Conservation (phyloP, 30 jellyfish, hydroid and myxozoan species). For the Catostylus mosaicus region DNA sequence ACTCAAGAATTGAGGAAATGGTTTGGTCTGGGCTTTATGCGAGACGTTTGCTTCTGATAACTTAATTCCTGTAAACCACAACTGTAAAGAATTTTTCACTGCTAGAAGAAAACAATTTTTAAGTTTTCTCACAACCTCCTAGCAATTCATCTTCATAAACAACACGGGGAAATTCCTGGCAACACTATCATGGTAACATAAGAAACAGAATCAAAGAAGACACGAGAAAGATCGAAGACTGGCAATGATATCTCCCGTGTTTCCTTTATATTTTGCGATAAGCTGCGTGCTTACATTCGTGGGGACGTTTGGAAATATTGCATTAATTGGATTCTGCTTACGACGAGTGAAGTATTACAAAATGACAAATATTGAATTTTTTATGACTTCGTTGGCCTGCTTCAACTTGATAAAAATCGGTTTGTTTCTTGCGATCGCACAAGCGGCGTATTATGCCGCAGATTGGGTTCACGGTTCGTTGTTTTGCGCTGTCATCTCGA, state of each 20-base stretch:
- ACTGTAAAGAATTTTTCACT: no score
- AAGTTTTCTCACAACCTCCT: no score
- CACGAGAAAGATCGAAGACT: no score
- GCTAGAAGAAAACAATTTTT: no score
- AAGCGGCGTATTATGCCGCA: constrained; percentile 50
- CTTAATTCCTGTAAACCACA: no score
- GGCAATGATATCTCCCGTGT: constrained; percentile 13
- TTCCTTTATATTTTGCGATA: constrained; percentile 7
- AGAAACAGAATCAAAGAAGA: no score
- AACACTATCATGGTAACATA: no score
- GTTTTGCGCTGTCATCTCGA: constrained; percentile 24
- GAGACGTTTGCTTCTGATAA: no score
- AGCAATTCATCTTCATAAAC: no score
- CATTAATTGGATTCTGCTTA: constrained; percentile 33
- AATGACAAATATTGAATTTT: constrained; percentile 34
- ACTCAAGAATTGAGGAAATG: no score
- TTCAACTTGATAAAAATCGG: constrained; percentile 40
- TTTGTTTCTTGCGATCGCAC: constrained; percentile 9
- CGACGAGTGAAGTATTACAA: constrained; percentile 38
- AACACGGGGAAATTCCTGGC: no score
- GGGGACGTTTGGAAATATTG: constrained; percentile 33
- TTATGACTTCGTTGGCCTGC: constrained; percentile 23
- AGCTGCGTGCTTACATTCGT: constrained; percentile 14
- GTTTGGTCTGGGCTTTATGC: no score
- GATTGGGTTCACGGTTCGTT: constrained; percentile 28